These are phyloP conservation scores for Fratercula arctica DNA, from an alignment of 2,797 vertebrate species.

Conservation along the genomic window DNA sequence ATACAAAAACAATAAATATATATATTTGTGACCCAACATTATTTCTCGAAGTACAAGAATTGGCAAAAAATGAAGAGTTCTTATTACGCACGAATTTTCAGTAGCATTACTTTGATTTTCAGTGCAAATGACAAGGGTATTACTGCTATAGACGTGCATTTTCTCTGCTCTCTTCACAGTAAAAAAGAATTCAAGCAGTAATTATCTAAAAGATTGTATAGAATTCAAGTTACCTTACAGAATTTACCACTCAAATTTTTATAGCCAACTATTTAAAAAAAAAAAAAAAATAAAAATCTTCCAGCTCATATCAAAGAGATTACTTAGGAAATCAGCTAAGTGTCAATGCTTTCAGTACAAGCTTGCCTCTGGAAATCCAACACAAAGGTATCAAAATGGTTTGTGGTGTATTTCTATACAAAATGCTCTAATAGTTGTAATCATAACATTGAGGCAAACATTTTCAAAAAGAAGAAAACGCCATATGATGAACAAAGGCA, in stretches of 20 bases:
- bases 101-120: not conserved
- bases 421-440: not conserved
- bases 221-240: not conserved
- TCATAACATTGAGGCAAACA: not conserved
- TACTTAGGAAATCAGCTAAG: not conserved
- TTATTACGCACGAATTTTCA: not conserved
- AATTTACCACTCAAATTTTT: not conserved
- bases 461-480: not conserved
- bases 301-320: not conserved
- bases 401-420: not conserved
- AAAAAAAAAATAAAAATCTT: not conserved
- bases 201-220: not conserved
- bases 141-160: not conserved
- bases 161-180: not conserved
- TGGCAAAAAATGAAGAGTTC: not conserved
- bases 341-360: not conserved
- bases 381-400: not conserved
- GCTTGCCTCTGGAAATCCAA: not conserved
- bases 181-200: not conserved
- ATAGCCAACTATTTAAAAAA: not conserved
- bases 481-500: not conserved
- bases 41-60: not conserved
- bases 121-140: not conserved
- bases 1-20: not conserved
- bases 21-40: not conserved